These are phyloP conservation scores for Agonopterix subpropinquella DNA, from an alignment of 2,888 invertebrate genomes.

Conservation along the genomic window DNA sequence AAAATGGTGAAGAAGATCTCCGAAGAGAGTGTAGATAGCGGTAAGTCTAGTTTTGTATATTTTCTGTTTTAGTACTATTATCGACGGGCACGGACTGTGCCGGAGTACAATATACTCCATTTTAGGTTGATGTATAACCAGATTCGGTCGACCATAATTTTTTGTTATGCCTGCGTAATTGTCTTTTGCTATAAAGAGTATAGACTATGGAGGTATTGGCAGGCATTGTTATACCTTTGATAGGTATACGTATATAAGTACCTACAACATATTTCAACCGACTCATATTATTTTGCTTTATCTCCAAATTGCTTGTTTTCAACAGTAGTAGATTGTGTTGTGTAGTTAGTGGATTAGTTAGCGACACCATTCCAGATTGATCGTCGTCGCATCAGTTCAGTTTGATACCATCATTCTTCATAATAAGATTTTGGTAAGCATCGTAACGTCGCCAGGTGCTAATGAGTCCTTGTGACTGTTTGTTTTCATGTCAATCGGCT, in stretches of 20 bases:
- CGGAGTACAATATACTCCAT: not conserved
- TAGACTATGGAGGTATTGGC: not conserved
- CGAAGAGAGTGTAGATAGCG: slow-evolving; percentile 74
- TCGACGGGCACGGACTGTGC: slow-evolving; percentile 1
- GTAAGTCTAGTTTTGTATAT: slow-evolving; percentile 42
- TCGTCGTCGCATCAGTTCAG: too few species aligned
- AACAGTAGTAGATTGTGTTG: too few species aligned
- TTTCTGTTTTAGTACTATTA: not conserved
- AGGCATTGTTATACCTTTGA: not conserved
- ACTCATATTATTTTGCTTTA: too few species aligned
- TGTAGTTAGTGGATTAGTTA: too few species aligned
- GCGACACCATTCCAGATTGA: too few species aligned
- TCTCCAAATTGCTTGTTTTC: too few species aligned
- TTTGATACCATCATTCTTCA: too few species aligned
- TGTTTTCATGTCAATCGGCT: slow-evolving; percentile 1
- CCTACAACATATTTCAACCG: too few species aligned
- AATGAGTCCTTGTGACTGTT: not conserved
- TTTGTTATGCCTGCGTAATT: slow-evolving; percentile 31
- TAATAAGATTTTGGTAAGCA: too few species aligned
- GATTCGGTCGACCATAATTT: slow-evolving; percentile 26
- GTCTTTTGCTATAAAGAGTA: slow-evolving; percentile 12
- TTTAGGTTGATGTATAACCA: slow-evolving; percentile 7
- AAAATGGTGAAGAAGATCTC: slow-evolving; percentile 75
- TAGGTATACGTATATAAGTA: too few species aligned
- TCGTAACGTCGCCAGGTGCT: not conserved